Evolutionary conservation across 2,888 invertebrate species (phyloP), one percentile per base, ranked within the genome.

Genomic region (Philaethria dido): DNA sequence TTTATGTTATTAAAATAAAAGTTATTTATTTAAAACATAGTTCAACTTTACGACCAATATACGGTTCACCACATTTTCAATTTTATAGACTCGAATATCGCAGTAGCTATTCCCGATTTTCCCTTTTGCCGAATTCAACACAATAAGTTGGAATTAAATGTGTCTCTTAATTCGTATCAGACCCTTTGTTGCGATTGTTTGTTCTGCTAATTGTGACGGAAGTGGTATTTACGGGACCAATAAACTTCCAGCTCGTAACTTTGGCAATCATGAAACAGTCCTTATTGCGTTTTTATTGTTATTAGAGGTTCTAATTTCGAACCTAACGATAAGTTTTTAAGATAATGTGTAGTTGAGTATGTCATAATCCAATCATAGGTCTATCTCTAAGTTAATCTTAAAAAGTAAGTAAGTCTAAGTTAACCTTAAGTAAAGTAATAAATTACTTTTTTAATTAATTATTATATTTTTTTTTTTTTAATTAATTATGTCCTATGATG

Each of bases 221-320:
- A 77, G 70, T 73, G 76, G 77, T 80, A 76, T 83, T 83, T 81
- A 78, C 78, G 75, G 72, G 71, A 73, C 78, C 78, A 82, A 82
- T 80, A 83, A 78, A 75, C 75, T 77, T 76, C 74, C 74, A 69
- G 70, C 76, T 78, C 78, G 79, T 81, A 81, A 83, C 80, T 81
- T 80, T 77, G 76, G 75, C 76, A 79, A 79, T 79, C 79, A 78
- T 77, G 76, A 77, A 78, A 74, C 76, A 77, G 69, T 77, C 70
- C 74, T 71, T 73, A 77, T 79, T 78, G 75, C 75, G 73, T 72
- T 80, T 77, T 79, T 76, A 75, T 70, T 76, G 74, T 69, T 71
- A 71, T 70, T 68, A 66, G 69, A 70, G 61, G 62, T 65, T 52
- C 29, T 64, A 67, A 69, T 66, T 62, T 20, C 25, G 25, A 59